These are phyloP conservation scores for Aspidiotus destructor DNA, from an alignment of 2,888 invertebrate genomes.

Conservation along the genomic window DNA sequence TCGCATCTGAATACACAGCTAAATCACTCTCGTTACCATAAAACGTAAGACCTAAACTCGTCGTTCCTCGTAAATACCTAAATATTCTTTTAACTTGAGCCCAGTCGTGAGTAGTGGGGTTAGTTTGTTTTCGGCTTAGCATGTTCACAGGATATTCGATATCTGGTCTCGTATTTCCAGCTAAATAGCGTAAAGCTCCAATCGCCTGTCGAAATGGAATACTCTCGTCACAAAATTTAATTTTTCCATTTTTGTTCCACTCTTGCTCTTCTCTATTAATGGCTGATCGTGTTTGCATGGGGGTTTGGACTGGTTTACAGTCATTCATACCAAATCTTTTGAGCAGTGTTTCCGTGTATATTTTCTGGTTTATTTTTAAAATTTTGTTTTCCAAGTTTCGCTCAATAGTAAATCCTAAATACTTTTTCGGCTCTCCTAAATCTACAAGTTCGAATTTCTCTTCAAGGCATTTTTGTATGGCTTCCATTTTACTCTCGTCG, in stretches of 20 bases:
- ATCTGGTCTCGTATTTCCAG: slow-evolving; percentile 10
- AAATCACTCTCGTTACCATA: background rate
- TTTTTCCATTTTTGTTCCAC: background rate
- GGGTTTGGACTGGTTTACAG: background rate
- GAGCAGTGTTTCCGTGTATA: background rate
- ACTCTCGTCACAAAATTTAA: background rate
- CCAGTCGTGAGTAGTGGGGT: slow-evolving; percentile 3
- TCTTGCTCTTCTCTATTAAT: background rate
- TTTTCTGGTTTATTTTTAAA: background rate
- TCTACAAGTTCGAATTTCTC: background rate
- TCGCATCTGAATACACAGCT: slow-evolving; percentile 1
- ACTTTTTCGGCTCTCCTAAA: slow-evolving; percentile 1
- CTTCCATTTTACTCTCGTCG: background rate
- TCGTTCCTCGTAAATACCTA: background rate
- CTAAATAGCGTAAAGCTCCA: slow-evolving; percentile 3
- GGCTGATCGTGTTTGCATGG: background rate
- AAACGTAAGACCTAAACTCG: background rate
- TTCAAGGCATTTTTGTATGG: background rate
- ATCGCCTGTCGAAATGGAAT: slow-evolving; percentile 1
- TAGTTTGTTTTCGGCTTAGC: background rate
- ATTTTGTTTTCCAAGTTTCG: background rate
- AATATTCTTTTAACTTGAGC: background rate
- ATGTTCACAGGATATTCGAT: background rate
- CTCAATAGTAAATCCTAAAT: background rate
- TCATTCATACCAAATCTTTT: background rate